Conservation (phyloP, 2,113 vertebrate genomes). For the Gila orcuttii region DNA sequence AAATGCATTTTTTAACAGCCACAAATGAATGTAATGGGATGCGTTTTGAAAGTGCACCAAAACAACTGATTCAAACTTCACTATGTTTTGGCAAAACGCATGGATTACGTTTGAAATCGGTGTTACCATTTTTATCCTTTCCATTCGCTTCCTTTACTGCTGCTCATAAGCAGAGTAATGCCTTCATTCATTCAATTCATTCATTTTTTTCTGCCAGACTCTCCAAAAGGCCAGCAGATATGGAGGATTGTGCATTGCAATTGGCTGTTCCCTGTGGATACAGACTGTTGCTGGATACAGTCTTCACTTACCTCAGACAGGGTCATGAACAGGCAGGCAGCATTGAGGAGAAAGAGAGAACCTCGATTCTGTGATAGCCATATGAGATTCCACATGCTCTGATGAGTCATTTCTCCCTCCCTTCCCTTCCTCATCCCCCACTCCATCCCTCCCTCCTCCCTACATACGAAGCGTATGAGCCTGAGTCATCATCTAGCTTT, state of each 20-base stretch:
- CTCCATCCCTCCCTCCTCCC: slow-evolving; percentile 65
- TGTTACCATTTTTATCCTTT: background rate
- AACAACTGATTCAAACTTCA: background rate
- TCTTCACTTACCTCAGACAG: slow-evolving; percentile 48
- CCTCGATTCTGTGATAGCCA: slow-evolving; percentile 85
- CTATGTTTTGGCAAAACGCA: background rate
- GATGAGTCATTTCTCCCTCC: slow-evolving; percentile 84
- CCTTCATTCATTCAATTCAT: background rate
- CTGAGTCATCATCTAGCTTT: slow-evolving; percentile 77
- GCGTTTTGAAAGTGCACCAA: background rate
- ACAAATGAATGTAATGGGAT: background rate
- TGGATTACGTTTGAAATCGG: background rate
- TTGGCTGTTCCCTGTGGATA: slow-evolving; percentile 1
- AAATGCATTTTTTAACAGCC: too few relatives aligned
- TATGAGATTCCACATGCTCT: slow-evolving; percentile 88
- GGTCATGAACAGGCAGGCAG: slow-evolving; percentile 40
- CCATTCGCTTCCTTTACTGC: background rate
- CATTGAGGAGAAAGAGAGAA: slow-evolving; percentile 60
- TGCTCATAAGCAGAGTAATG: background rate
- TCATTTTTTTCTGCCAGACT: background rate
- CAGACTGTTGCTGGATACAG: slow-evolving; percentile 9
- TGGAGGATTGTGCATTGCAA: background rate
- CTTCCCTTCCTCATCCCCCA: slow-evolving; percentile 67
- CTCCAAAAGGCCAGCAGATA: background rate
- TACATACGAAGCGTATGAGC: slow-evolving; percentile 80